phyloP scores from a whole-genome alignment of 2,797 vertebrate genomes.

The Microtus obscurus region DNA sequence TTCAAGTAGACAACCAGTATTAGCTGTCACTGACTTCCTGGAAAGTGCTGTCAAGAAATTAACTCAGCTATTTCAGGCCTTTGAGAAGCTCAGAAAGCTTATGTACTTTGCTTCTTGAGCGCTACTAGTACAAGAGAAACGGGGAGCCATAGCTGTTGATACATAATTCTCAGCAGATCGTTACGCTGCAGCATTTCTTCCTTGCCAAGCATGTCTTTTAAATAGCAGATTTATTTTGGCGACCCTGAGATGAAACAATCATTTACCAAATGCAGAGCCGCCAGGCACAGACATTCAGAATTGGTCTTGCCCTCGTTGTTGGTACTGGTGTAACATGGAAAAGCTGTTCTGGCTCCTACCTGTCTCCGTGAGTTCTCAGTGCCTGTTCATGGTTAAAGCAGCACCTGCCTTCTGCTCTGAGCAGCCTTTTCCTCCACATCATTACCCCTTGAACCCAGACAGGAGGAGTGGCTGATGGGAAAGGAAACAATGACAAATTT shows the following conservation, averaged over 20 bases:
- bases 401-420: not conserved
- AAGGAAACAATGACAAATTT: not conserved
- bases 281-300: not conserved
- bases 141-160: not conserved
- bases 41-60: not conserved
- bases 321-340: not conserved
- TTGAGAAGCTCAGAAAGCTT: not conserved
- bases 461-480: not conserved
- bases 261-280: not conserved
- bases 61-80: constrained; percentile 8
- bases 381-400: not conserved
- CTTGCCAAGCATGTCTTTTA: constrained; percentile 23
- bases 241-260: constrained; percentile 25
- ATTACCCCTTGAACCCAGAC: not conserved
- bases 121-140: not conserved
- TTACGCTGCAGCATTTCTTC: not conserved
- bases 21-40: not conserved
- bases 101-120: constrained; percentile 19
- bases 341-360: not conserved
- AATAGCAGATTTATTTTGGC: constrained; percentile 8
- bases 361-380: not conserved
- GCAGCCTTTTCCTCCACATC: not conserved
- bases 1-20: not conserved
- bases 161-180: constrained; percentile 53
- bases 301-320: not conserved